Evolutionary conservation across 2,797 vertebrate genomes (phyloP), one percentile per base, ranked within the genome.

Genomic region (Danio jaintianensis): DNA sequence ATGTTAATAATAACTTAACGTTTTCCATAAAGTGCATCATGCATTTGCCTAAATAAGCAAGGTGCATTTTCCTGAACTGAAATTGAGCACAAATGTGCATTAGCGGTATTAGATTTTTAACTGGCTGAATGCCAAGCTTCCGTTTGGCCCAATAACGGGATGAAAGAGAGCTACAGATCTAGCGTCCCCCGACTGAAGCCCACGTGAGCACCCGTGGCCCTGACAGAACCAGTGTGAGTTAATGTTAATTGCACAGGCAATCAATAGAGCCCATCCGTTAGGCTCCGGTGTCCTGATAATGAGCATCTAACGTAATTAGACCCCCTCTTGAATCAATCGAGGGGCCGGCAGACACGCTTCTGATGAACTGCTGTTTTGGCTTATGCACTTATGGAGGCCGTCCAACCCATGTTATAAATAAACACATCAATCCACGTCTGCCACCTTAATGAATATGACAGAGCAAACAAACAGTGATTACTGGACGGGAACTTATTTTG

Each of bases 241-340:
- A 68, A 75, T 43, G 45, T 70, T 82, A 82, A 79, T 83, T 83
- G 79, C 78, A 48, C 52, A 81, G 16, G 50, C 56, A 79, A 66
- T 86, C 82, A 71, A 84, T 85, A 67, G 61, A 66, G 58, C 66
- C 70, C 70, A 61, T 83, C 77, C 18, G 36, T 80, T 48, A 75
- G 78, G 38, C 75, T 62, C 56, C 18, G 29, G 56, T 79, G 63
- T 83, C 48, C 76, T 64, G 69, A 68, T 88, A 88, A 87, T 58
- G 74, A 84, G 67, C 53, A 75, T 82, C 42, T 82, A 78, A 84
- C 42, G 52, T 82, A 84, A 86, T 87, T 87, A 85, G 74, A 80
- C 70, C 45, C 71, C 75, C 68, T 20, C 71, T 82, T 43, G 61
- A 70, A 83, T 87, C 67, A 70, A 84, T 85, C 50, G 5, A 62